Base-by-base conservation (phyloP, 2,113 vertebrate species). In the Paratilapia polleni region DNA sequence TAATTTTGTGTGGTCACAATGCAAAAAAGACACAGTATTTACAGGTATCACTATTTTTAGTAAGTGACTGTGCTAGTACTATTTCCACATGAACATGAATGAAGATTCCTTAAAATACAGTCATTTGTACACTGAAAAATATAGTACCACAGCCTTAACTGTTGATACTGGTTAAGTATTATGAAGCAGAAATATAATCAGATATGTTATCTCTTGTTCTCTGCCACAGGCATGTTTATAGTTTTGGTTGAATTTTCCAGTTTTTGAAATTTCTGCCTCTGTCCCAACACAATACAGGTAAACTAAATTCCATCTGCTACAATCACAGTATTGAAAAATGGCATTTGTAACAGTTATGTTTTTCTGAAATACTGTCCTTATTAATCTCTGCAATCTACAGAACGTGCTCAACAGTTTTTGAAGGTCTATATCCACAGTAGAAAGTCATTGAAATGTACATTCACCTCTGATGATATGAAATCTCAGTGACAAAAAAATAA, bases 11-110 rank as follows among this genome's bases (percentile, higher is more conserved):
- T 63, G 26, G 26, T 4, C 52, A 80, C 24, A 2, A 86, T 80
- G 75, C 76, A 80, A 83, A 84, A 62, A 58, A 54, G 20, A 31
- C n/a, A 63, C 84, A 80, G 13, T 66, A 77, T 82, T 74, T 38
- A 78, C 28, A 64, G 78, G 74, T 12, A 24, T n/a, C n/a, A n/a
- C n/a, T 57, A 22, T 76, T 75, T 75, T 60, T 20, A 63, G 41
- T n/a, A n/a, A n/a, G 70, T 70, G 61, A 75, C n/a, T 6, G 28
- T 60, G 34, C 52, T 54, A n/a, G n/a, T n/a, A 9, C 19, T 54
- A 5, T 15, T 17, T 54, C 52, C 19, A 20, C 19, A 20, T 54
- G 52, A 54, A 52, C 19, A 20, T 54, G 43, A 43, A 5, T 68
- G 14, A 47, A 12, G 22, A 68, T 15, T 15, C 15, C 36, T 36